Percentiles rank a stretch among this genome's conserved stretches.
These are phyloP conservation scores for Phataginus tetradactyla DNA, from an alignment of 2,797 vertebrate species.

Conservation along the genomic window DNA sequence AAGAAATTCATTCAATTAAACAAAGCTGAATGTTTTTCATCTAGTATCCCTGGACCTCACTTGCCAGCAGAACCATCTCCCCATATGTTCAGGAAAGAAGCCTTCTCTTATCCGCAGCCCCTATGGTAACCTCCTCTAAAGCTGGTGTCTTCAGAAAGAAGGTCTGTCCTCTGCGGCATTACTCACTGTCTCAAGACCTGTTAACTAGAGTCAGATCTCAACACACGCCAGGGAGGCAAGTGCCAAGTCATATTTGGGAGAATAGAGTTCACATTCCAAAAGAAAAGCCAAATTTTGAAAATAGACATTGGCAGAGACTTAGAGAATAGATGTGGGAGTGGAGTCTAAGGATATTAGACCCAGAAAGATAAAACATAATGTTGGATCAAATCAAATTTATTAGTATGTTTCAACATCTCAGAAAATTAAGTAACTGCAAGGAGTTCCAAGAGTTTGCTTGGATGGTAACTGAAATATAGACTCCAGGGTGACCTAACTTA, in stretches of 20 bases:
- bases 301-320: not conserved
- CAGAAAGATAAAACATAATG: not conserved
- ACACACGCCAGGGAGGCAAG: not conserved
- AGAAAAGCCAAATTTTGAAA: not conserved
- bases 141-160: not conserved
- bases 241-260: not conserved
- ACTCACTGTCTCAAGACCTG: not conserved
- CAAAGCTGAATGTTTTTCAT: not conserved
- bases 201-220: not conserved
- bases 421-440: not conserved
- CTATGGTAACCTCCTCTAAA: not conserved
- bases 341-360: not conserved
- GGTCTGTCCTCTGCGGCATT: not conserved
- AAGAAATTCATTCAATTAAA: not conserved
- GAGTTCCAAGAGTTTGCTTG: not conserved
- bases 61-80: not conserved
- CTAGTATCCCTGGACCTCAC: not conserved
- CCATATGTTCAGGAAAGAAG: not conserved
- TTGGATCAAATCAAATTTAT: not conserved
- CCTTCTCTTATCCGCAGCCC: not conserved
- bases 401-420: not conserved
- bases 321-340: not conserved
- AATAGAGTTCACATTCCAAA: not conserved
- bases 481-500: not conserved
- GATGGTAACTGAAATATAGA: constrained; percentile 3